phyloP scores from a whole-genome alignment of 2,888 invertebrate species.

The Pseudanteris insignis region DNA sequence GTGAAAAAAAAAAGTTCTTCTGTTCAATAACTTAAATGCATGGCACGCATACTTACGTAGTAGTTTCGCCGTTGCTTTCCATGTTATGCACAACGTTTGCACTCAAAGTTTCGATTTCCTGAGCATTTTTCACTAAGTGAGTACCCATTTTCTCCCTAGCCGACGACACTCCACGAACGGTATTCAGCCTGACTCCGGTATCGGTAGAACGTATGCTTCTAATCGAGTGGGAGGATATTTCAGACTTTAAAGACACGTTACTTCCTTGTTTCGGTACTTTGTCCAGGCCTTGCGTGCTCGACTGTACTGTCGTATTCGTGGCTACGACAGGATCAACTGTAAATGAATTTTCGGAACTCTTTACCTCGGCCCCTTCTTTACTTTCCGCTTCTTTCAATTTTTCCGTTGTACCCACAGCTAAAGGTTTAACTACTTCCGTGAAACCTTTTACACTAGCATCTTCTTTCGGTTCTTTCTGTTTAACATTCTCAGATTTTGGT shows the following conservation, averaged over 20 bases:
- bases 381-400: slow-evolving; percentile 3
- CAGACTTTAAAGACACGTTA: slow-evolving; percentile 53
- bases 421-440: slow-evolving; percentile 5
- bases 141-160: slow-evolving; percentile 61
- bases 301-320: slow-evolving; percentile 20
- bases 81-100: slow-evolving; percentile 60
- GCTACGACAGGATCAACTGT: slow-evolving; percentile 12
- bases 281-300: slow-evolving; percentile 44
- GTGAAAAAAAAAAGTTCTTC: too few relatives aligned
- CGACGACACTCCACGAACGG: slow-evolving; percentile 61
- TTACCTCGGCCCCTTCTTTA: slow-evolving; percentile 9
- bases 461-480: too few relatives aligned
- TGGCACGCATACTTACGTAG: slow-evolving; percentile 42
- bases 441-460: slow-evolving; percentile 11
- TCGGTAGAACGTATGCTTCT: slow-evolving; percentile 60
- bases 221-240: slow-evolving; percentile 55
- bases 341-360: slow-evolving; percentile 16
- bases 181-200: slow-evolving; percentile 63
- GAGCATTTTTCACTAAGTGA: slow-evolving; percentile 58
- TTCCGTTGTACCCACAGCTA: neutral
- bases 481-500: slow-evolving; percentile 4
- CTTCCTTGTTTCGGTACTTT: slow-evolving; percentile 40
- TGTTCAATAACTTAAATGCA: slow-evolving; percentile 1
- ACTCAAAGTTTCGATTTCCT: slow-evolving; percentile 64
- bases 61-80: slow-evolving; percentile 45